These are phyloP conservation scores for Brachionus sp. DNA, from an alignment of 1,140 invertebrate genomes.

Conservation along the genomic window DNA sequence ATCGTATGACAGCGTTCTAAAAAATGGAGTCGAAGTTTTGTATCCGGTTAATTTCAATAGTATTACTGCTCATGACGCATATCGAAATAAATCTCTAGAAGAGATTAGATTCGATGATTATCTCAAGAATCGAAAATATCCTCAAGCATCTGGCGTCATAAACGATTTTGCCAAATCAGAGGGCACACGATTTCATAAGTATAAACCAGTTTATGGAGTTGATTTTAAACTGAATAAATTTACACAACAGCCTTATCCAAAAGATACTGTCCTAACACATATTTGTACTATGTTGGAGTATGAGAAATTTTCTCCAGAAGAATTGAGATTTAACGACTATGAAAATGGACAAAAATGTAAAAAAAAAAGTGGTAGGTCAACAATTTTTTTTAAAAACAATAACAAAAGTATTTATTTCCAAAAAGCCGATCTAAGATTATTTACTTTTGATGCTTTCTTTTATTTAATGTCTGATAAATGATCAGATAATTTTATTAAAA, in stretches of 20 bases:
- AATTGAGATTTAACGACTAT: constrained; percentile 30
- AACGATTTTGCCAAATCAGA: not conserved
- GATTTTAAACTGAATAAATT: not conserved
- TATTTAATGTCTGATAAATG: no score
- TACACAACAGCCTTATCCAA: not conserved
- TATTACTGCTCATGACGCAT: not conserved
- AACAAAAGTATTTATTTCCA: no score
- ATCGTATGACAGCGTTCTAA: not conserved
- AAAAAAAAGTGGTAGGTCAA: not conserved
- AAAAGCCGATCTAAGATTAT: no score
- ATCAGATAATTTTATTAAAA: no score
- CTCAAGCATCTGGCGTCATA: not conserved
- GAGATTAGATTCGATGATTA: constrained; percentile 29
- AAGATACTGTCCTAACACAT: not conserved
- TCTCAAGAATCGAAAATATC: not conserved
- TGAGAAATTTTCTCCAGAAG: not conserved
- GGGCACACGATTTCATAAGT: not conserved
- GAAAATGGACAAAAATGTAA: not conserved
- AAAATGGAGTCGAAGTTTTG: not conserved
- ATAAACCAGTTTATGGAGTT: not conserved
- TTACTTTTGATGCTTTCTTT: no score
- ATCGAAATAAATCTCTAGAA: constrained; percentile 1
- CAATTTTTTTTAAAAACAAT: not conserved
- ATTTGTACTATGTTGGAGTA: constrained; percentile 24
- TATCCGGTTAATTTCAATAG: not conserved